Base-by-base conservation (phyloP, 2,888 invertebrate species). In the Andrena praecox region DNA sequence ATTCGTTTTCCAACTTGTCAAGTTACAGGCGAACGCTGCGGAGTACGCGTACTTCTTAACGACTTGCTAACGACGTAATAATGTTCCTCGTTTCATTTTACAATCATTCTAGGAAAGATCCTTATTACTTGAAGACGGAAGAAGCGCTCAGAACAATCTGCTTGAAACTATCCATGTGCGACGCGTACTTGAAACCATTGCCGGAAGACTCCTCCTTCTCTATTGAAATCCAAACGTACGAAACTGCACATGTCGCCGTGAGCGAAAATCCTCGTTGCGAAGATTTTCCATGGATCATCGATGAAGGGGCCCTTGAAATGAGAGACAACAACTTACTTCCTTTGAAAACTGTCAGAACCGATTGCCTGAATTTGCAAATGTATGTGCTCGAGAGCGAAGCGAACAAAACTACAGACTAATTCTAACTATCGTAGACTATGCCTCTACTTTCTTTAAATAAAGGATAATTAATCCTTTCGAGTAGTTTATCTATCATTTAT, bases 41-140 rank as follows among this genome's bases (percentile, higher is more conserved):
- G 91, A 92, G 94, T 94, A 91, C 67, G 90, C 90, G 67, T 33
- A 71, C 27, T 73, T 8, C 6, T 56, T n/a, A 35, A 35, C 8
- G 8, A 77, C 42, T 24, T 60, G 10, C 42, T 68, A 59, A 27
- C 1, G 2, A 52, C 16, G 27, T 33, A n/a, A 50, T 16, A 20
- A 50, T 16, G 6, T 20, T 20, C 7, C 2, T 2, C 0, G 8
- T 20, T 54, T 20, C 48, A 48, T 63, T 27, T 27, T 4, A 6
- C n/a, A 56, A 27, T 81, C 67, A 6, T 56, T 67, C 33, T 68
- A 93, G 93, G 69, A 87, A 93, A 64, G 96, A 96, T 91, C 95
- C 95, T 0, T 96, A 96, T 93, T 95, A 96, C 85, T 92, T 96
- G 20, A 95, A 96, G 88, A 93, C 95, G 4, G 96, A 96, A 90